Conservation (phyloP, 1,140 invertebrate genomes). For the Dendroctonus ponderosae region DNA sequence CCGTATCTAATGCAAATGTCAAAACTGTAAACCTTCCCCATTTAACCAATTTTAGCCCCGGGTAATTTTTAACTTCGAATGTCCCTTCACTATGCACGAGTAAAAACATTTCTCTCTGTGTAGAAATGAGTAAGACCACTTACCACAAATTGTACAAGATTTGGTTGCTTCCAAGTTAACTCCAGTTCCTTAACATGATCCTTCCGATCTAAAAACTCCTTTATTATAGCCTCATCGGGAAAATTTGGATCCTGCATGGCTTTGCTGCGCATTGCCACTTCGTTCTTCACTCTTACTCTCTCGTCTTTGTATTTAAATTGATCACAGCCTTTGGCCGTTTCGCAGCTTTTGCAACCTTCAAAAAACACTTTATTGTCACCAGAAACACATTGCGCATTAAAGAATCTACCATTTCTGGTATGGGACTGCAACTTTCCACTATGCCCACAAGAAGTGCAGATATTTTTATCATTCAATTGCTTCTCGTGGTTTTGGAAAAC, state of each 20-base stretch:
- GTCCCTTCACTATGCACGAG: no score
- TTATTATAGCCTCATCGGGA: slow-evolving; percentile 70
- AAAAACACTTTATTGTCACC: not conserved
- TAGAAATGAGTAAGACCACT: slow-evolving; percentile 40
- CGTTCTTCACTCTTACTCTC: slow-evolving; percentile 62
- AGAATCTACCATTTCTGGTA: slow-evolving; percentile 53
- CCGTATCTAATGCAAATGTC: not conserved
- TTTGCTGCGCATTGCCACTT: slow-evolving; percentile 67
- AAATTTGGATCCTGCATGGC: slow-evolving; percentile 65
- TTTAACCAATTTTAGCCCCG: no score
- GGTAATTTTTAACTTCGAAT: no score
- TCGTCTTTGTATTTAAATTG: slow-evolving; percentile 60
- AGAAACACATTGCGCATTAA: not conserved
- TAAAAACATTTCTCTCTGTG: no score
- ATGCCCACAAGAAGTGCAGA: slow-evolving; percentile 70
- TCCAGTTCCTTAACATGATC: slow-evolving; percentile 54
- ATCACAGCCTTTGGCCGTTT: slow-evolving; percentile 59
- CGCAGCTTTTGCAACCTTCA: slow-evolving; percentile 60
- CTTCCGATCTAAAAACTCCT: slow-evolving; percentile 67
- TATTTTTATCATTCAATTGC: slow-evolving; percentile 57
- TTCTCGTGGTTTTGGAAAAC: slow-evolving; percentile 56
- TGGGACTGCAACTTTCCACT: slow-evolving; percentile 60
- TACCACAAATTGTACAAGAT: slow-evolving; percentile 68
- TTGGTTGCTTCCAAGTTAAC: slow-evolving; percentile 64
- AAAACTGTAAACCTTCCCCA: not conserved